Evolutionary conservation across 2,797 vertebrate genomes (phyloP), one percentile per base, ranked within the genome.

Genomic region (Rhinogobio ventralis): DNA sequence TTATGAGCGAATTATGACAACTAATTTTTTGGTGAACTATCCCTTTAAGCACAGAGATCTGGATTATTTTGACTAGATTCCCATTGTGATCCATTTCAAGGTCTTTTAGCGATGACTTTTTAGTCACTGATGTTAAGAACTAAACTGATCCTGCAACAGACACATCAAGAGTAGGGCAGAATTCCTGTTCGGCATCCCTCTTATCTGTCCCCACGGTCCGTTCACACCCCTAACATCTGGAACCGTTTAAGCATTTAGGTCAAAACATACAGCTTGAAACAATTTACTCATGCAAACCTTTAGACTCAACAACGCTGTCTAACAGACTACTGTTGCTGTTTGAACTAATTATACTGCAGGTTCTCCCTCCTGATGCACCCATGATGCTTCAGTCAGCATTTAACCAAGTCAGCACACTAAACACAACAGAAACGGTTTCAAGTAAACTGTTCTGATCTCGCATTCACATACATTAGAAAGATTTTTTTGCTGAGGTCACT

Each of bases 151-250:
- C 23, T 28, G 36, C 23, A 60, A 10, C 7, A 60, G 20, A 75
- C 51, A 11, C 10, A 55, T 14, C 11, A 75, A 55, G 7, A 76
- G 51, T 9, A 20, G 20, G 33, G 23, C n/a, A 33, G 14, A 62
- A 28, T 42, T 60, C 74, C 33, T 60, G 7, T 60, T 46, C 20
- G 20, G 19, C 60, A 79, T 79, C 19, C 20, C 60, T 64, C 25
- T 30, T 67, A 66, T 28, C 11, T 0, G 0, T 67, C 19, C 17
- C 60, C 9, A 30, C 1, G 9, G n/a, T 7, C n/a, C 39, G 2
- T 78, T 45, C 55, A 62, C 55, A 62, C 36, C 75, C 66, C 79
- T 11, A 72, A 72, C 67, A 60, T 60, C 67, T 81, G 67, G 53
- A 73, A 62, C 25, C 2, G 1, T 46, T 82, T 10, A 46, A 72